Evolutionary conservation across 1,140 invertebrate species (phyloP), one percentile per base, ranked within the genome.

Genomic region (Gryllus bimaculatus): DNA sequence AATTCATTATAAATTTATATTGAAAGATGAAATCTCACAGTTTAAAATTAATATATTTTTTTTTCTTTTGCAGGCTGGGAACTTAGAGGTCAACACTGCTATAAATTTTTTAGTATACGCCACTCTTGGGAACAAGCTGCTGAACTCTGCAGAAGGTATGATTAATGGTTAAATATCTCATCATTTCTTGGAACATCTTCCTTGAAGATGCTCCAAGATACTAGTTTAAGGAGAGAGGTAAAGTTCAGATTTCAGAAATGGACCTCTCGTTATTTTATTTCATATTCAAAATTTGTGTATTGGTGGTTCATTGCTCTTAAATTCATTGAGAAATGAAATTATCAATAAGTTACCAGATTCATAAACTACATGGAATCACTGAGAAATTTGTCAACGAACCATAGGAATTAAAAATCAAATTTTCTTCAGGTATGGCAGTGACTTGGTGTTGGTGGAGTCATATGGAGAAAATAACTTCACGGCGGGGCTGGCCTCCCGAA

Each of bases 61-160:
- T 80, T 85, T 84, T 83, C 87, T 85, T 81, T 91, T 90, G 79
- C 90, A 97, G 96, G 94, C 85, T 97, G 96, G 96, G 94, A 95
- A 88, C 89, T 96, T 81, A 91, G 92, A 87, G 95, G 94, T 83
- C 90, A 96, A 84, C 90, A 96, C 86, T 97, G 96, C 88, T 97
- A 96, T 87, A 96, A 95, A 90, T 96, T 96, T 89, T 97, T 97
- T 89, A 96, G 95, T 87, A 96, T 97, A 84, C 93, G 92, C 87
- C 95, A 97, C 89, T 97, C 96, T 79, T 97, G 95, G 95, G 94
- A 95, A 88, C 96, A 95, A 89, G 95, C 95, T 81, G 95, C 94
- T 80, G 94, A 96, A 89, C 89, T 97, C 86, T 97, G 96, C 89
- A 93, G 94, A 89, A 94, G 95, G 95, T 97, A 90, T 91, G 88